Evolutionary conservation across 2,797 vertebrate genomes (phyloP).

Genomic region (Danio albolineatus): DNA sequence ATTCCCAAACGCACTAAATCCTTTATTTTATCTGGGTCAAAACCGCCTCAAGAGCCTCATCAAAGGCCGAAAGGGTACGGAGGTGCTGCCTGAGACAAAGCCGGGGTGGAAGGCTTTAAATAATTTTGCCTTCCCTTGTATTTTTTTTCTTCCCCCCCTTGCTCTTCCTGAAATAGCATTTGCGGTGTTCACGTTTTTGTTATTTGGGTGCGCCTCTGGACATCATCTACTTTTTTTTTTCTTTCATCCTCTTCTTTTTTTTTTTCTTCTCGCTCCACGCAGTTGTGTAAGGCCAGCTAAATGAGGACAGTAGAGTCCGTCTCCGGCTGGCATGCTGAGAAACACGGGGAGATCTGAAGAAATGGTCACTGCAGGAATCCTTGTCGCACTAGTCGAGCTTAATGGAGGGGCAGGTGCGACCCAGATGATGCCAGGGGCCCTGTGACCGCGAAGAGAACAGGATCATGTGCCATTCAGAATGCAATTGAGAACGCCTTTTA

Average conservation of each 20-base stretch:
- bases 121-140: conserved; percentile 63
- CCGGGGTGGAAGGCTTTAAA: conserved; percentile 60
- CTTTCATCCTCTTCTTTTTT: conserved; percentile 34
- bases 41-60: conserved; percentile 74
- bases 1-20: conserved; percentile 75
- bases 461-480: conserved; percentile 7
- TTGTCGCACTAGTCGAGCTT: conserved; percentile 33
- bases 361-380: conserved; percentile 32
- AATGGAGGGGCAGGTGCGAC: conserved; percentile 40
- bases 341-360: conserved; percentile 44
- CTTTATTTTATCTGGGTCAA: conserved; percentile 80
- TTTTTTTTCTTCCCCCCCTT: conserved; percentile 34
- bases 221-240: conserved; percentile 16
- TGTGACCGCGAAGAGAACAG: conserved; percentile 6
- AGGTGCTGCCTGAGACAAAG: conserved; percentile 62
- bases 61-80: conserved; percentile 63
- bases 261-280: conserved; percentile 24
- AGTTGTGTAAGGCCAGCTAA: conserved; percentile 54
- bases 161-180: conserved; percentile 55
- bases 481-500: conserved; percentile 15
- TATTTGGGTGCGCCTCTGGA: conserved; percentile 56
- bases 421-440: conserved; percentile 40
- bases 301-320: conserved; percentile 54
- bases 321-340: conserved; percentile 36
- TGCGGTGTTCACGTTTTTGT: conserved; percentile 48